A percentile compares a stretch with the other conserved stretches of the same genome.
phyloP scores from a whole-genome alignment of 2,888 invertebrate genomes.

The Dascillus cervinus region DNA sequence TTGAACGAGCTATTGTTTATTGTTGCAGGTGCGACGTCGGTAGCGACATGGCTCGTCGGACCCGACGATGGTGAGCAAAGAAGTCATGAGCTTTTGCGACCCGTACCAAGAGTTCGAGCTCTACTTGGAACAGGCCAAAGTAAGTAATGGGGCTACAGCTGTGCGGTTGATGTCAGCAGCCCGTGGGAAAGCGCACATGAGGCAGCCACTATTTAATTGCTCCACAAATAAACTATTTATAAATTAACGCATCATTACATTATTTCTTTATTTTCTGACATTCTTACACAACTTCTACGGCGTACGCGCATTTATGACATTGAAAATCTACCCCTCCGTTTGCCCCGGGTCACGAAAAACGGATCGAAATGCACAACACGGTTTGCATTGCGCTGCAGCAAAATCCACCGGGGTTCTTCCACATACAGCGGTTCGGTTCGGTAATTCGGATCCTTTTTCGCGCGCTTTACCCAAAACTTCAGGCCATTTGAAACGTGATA shows the following conservation, averaged over 20 bases:
- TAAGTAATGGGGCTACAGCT: constrained; percentile 27
- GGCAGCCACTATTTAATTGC: constrained; percentile 1
- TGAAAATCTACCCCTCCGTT: too few relatives aligned
- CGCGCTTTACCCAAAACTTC: constrained; percentile 47
- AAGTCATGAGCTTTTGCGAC: constrained; percentile 33
- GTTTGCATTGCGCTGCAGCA: constrained; percentile 45
- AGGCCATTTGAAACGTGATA: too few relatives aligned
- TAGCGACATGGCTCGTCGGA: neutral
- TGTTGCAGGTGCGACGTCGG: neutral
- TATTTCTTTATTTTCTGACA: too few relatives aligned
- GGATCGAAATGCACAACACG: constrained; percentile 21
- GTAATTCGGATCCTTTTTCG: constrained; percentile 35
- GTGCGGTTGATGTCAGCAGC: neutral
- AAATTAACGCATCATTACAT: too few relatives aligned
- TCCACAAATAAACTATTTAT: neutral
- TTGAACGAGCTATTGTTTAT: neutral
- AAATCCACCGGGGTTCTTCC: constrained; percentile 49
- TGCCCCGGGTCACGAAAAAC: constrained; percentile 35
- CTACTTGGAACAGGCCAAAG: constrained; percentile 44
- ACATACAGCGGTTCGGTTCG: constrained; percentile 43
- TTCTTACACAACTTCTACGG: too few relatives aligned
- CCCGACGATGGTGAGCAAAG: neutral
- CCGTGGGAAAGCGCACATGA: constrained; percentile 1
- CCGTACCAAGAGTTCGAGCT: constrained; percentile 45
- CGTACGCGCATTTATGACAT: constrained; percentile 9